These are phyloP conservation scores for Speoplatyrhinus poulsoni DNA, from an alignment of 2,113 vertebrate genomes.

Conservation along the genomic window DNA sequence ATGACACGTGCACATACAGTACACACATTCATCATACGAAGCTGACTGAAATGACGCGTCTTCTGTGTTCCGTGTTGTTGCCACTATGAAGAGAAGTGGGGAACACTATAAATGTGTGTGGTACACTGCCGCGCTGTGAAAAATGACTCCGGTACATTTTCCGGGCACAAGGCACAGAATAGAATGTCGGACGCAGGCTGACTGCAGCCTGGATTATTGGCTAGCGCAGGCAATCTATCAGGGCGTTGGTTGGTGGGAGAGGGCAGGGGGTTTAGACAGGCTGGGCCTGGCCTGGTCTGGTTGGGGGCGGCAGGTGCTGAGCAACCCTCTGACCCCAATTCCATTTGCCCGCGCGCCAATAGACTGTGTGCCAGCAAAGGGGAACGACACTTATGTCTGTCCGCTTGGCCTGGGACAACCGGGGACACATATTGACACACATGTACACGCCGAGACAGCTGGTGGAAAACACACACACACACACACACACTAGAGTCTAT, in stretches of 20 bases:
- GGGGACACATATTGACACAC: background rate
- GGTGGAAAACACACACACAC: slow-evolving; percentile 23
- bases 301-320: slow-evolving; percentile 46
- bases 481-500: slow-evolving; percentile 11
- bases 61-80: slow-evolving; percentile 6
- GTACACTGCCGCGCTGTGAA: background rate
- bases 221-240: slow-evolving; percentile 19
- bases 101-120: background rate
- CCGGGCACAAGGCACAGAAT: slow-evolving; percentile 7
- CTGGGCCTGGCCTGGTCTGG: slow-evolving; percentile 20
- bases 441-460: slow-evolving; percentile 22
- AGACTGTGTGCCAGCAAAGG: slow-evolving; percentile 44
- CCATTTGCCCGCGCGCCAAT: slow-evolving; percentile 48
- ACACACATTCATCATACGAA: background rate
- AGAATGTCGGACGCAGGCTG: slow-evolving; percentile 21
- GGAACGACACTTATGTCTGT: slow-evolving; percentile 31
- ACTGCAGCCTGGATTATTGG: slow-evolving; percentile 21
- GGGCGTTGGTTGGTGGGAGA: background rate
- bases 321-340: slow-evolving; percentile 57
- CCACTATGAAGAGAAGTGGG: background rate
- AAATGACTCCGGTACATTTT: slow-evolving; percentile 18
- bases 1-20: background rate
- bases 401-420: slow-evolving; percentile 26
- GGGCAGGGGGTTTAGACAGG: slow-evolving; percentile 20
- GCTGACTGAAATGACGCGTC: slow-evolving; percentile 4